phyloP scores from a whole-genome alignment of 2,797 vertebrate species.

The Malurus leucopterus region DNA sequence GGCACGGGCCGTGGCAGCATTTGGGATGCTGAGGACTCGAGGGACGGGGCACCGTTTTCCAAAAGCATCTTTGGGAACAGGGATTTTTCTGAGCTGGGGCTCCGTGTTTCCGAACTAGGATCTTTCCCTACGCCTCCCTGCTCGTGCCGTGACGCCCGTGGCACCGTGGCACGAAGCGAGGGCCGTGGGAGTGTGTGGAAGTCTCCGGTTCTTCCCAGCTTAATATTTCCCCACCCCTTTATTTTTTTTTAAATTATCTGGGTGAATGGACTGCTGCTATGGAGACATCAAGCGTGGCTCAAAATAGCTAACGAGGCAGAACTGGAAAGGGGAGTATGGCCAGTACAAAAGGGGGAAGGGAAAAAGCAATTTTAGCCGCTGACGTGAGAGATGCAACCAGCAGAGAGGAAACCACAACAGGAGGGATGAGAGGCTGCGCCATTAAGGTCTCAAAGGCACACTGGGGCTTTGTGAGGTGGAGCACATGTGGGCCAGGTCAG shows the following conservation, averaged over 20 bases:
- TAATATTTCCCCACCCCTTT: neutral
- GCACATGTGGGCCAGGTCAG: neutral
- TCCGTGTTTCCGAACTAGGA: accelerated
- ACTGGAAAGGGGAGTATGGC: neutral
- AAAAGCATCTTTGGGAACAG: neutral
- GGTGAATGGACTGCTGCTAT: conserved; percentile 20
- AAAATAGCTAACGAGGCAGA: neutral
- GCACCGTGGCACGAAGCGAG: neutral
- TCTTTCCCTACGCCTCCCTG: no score
- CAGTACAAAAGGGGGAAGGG: neutral
- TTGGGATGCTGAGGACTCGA: accelerated
- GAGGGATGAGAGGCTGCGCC: neutral
- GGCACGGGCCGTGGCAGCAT: accelerated
- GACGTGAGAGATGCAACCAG: neutral
- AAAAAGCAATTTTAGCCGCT: neutral
- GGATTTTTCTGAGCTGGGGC: no score
- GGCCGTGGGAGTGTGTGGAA: neutral
- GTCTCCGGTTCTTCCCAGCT: neutral
- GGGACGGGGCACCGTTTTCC: neutral
- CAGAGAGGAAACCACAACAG: neutral
- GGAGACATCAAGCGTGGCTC: neutral
- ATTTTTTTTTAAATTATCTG: neutral
- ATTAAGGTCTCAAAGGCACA: neutral
- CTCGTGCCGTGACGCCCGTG: accelerated
- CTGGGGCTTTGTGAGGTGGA: neutral